Evolutionary conservation across 2,113 vertebrate genomes (phyloP).

Genomic region (Pipa parva): DNA sequence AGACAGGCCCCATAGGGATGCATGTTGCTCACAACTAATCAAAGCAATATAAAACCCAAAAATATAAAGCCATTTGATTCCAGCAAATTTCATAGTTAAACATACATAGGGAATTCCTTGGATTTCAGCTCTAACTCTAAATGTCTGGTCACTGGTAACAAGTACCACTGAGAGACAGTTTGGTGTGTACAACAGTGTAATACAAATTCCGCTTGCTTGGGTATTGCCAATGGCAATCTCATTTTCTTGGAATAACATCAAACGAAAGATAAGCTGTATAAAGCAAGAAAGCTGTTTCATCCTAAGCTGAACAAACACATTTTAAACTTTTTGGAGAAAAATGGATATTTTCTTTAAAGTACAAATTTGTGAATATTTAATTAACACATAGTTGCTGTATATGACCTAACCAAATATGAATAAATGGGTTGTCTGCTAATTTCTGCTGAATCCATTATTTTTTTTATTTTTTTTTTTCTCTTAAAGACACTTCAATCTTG

Average conservation of each 20-base stretch:
- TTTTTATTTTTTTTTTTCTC: too few species aligned
- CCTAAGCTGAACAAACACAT: constrained; percentile 40
- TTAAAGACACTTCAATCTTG: too few species aligned
- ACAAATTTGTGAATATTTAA: constrained; percentile 11
- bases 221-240: constrained; percentile 39
- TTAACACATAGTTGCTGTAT: not conserved
- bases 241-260: constrained; percentile 44
- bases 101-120: too few species aligned
- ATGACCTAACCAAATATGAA: too few species aligned
- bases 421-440: too few species aligned
- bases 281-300: constrained; percentile 35
- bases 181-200: constrained; percentile 29
- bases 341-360: constrained; percentile 17
- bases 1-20: too few species aligned
- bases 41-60: too few species aligned
- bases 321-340: constrained; percentile 26
- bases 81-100: too few species aligned
- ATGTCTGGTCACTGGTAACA: constrained; percentile 33
- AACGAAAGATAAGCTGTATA: constrained; percentile 37
- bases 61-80: too few species aligned
- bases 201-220: constrained; percentile 35
- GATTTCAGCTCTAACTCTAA: not conserved
- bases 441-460: too few species aligned
- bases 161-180: constrained; percentile 29
- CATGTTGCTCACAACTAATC: too few species aligned